Conservation (phyloP, 1,140 invertebrate genomes). For the Nylanderia fulva region DNA sequence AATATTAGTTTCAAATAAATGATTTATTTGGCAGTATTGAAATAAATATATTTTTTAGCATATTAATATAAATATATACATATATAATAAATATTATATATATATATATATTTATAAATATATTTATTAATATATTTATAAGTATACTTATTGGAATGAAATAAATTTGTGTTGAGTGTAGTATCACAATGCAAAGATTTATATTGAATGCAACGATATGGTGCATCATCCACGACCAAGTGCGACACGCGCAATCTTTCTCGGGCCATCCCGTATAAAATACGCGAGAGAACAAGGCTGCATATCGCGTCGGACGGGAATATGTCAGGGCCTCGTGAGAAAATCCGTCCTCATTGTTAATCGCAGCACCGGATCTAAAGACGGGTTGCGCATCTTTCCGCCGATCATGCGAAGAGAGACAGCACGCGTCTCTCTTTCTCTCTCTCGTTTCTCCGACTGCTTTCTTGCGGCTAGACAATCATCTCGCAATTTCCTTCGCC, state of each 20-base stretch:
- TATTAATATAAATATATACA: no score
- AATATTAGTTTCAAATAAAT: no score
- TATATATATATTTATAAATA: no score
- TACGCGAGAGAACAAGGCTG: slow-evolving; percentile 39
- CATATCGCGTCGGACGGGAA: slow-evolving; percentile 2
- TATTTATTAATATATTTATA: no score
- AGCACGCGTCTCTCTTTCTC: not conserved
- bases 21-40: no score
- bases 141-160: no score
- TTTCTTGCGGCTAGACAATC: slow-evolving; percentile 13
- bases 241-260: slow-evolving; percentile 19
- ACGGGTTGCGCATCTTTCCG: slow-evolving; percentile 11
- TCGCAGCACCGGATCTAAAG: not conserved
- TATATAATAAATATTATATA: no score
- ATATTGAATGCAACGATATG: not conserved
- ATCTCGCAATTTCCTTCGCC: slow-evolving; percentile 44
- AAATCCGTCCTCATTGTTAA: slow-evolving; percentile 46
- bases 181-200: not conserved
- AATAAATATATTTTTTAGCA: no score
- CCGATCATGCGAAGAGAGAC: slow-evolving; percentile 26
- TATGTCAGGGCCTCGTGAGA: slow-evolving; percentile 47
- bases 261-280: slow-evolving; percentile 37
- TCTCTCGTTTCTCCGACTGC: not conserved
- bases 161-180: no score
- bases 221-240: slow-evolving; percentile 2